Evolutionary conservation across 2,797 vertebrate species (phyloP), one percentile per base, ranked within the genome.

Genomic region (Eremophila alpestris): DNA sequence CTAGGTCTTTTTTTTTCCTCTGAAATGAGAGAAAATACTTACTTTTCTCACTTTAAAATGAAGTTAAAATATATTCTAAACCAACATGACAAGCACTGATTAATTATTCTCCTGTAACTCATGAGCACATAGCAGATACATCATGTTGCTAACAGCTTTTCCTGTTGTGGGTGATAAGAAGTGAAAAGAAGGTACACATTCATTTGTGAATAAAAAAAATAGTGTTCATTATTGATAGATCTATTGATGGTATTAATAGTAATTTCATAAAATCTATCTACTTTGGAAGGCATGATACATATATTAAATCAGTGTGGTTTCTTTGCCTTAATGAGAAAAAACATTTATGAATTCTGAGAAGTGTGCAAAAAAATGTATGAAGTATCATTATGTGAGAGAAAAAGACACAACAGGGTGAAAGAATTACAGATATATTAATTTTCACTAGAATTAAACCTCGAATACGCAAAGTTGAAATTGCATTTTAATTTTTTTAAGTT

Each of bases 301-400:
- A 65, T 52, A 76, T 45, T 36, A 56, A 49, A 64, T 59, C 13
- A 54, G 5, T 30, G 17, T 59, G 3, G 0, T 2, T 70, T 80
- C 26, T 85, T 70, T 70, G 16, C 41, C 4, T 55, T 59, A 26
- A 18, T 36, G 15, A 71, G 6, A 71, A 24, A 88, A 74, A 70
- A 2, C 1, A 67, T 23, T 34, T 56, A 3, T 43, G 12, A 85
- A 58, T 1, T 40, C 5, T 52, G 41, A 55, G 5, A 87, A 63
- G 4, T 65, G 5, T 29, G 2, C 1, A 52, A 52, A 49, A 71
- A 58, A 32, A 6, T 4, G 0, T 1, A n/a, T 32, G 29, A 58
- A 54, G 4, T 49, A 49, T 5, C 4, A 51, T 16, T 63, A 67
- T 2, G 1, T 56, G 45, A 38, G 5, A 62, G 3, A 12, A 41